A percentile compares a stretch with the other conserved stretches of the same genome.
Conservation (phyloP, 2,797 vertebrate species). For the Lepus townsendii region DNA sequence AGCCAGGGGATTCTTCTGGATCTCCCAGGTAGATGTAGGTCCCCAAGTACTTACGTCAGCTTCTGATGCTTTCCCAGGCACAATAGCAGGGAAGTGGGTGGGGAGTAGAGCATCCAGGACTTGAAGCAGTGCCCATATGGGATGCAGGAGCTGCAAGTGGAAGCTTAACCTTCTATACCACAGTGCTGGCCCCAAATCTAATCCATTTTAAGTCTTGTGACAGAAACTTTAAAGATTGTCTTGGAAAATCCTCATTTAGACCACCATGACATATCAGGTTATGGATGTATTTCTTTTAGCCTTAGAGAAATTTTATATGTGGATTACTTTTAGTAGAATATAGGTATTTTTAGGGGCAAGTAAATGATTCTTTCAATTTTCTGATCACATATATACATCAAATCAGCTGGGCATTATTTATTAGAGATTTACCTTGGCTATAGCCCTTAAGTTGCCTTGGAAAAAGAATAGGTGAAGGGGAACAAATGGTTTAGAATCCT, state of each 20-base stretch:
- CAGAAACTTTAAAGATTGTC: slow-evolving; percentile 19
- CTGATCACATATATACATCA: not conserved
- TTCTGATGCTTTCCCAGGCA: no score
- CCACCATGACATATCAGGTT: not conserved
- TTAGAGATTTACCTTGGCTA: slow-evolving; percentile 1
- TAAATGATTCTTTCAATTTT: slow-evolving; percentile 54
- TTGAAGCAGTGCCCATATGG: no score
- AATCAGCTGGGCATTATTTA: not conserved
- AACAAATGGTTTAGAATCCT: not conserved
- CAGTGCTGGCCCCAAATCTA: not conserved
- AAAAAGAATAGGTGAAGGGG: not conserved
- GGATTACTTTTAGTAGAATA: not conserved
- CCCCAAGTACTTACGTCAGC: no score
- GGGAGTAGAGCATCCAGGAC: no score
- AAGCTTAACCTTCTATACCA: no score
- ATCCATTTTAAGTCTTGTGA: slow-evolving; percentile 51
- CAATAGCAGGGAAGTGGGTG: no score
- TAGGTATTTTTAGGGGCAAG: slow-evolving; percentile 4
- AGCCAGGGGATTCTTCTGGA: no score
- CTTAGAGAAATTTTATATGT: slow-evolving; percentile 23
- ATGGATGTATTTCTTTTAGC: slow-evolving; percentile 7
- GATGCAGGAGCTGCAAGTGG: no score
- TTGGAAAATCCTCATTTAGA: slow-evolving; percentile 57
- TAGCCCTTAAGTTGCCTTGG: slow-evolving; percentile 4
- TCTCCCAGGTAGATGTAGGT: no score